Evolutionary conservation across 2,797 vertebrate species (phyloP), one percentile per base, ranked within the genome.

Genomic region (Ammospiza maritima): DNA sequence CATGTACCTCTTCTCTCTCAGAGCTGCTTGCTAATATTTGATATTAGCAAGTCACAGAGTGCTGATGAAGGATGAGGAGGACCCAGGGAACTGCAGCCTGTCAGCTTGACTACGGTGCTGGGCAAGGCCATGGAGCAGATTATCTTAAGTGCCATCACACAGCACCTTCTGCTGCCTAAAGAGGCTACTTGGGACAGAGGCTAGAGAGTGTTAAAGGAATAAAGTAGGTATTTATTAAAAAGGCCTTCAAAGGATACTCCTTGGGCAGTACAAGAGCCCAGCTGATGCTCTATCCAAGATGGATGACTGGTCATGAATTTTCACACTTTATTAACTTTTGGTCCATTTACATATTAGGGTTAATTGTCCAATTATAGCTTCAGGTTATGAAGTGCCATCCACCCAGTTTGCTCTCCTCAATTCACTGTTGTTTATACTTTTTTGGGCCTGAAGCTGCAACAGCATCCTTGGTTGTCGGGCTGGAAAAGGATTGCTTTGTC

Each of bases 61-160:
- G 38, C 11, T 60, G 76, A 44, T 45, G 36, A 27, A 50, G 79
- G 42, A 44, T 1, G 8, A 56, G 48, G 34, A 56, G 57, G 34
- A 54, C 11, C 3, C 42, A 40, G 34, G 48, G 30, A 47, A 6
- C 16, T 30, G 30, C 34, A 62, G 65, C 30, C 23, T 26, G 29
- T 15, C 47, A 82, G 38, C 21, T 27, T 45, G 57, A 11, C 66
- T 15, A 2, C 3, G 1, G 47, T 45, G 56, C 32, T 22, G 44
- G 40, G 32, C 2, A 2, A 44, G 16, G 21, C 30, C 2, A 4
- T 4, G 34, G 25, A 61, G 48, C 42, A 70, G 30, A 22, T 54
- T 6, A 21, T 8, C 29, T 8, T 7, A 17, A 25, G 56, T 26
- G 48, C 1, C 6, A 29, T 21, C 6, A 11, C 47, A 54, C 0